A percentile compares a stretch with the other conserved stretches of the same genome.
phyloP scores from a whole-genome alignment of 2,888 invertebrate species.

The Nycteola revayana region DNA sequence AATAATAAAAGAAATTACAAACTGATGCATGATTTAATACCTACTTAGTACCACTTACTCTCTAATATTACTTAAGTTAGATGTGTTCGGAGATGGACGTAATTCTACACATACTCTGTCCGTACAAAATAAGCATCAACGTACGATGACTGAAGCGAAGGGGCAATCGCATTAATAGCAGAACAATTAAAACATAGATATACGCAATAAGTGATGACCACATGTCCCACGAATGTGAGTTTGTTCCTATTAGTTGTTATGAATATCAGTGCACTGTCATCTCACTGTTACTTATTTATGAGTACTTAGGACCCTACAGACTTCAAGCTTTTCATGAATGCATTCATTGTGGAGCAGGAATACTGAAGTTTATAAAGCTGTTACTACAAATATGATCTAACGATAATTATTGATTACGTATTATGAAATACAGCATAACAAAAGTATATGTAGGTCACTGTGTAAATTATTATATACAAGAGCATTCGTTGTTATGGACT shows the following conservation, averaged over 20 bases:
- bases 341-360: too few species aligned
- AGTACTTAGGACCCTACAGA: too few species aligned
- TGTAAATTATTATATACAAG: too few species aligned
- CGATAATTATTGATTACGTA: too few species aligned
- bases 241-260: slow-evolving; percentile 35
- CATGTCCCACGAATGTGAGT: slow-evolving; percentile 36
- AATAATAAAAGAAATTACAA: slow-evolving; percentile 11
- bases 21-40: slow-evolving; percentile 10
- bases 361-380: too few species aligned
- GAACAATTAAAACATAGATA: slow-evolving; percentile 37
- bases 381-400: too few species aligned
- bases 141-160: slow-evolving; percentile 36
- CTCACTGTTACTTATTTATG: slow-evolving; percentile 5
- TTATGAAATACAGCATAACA: too few species aligned
- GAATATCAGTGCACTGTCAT: slow-evolving; percentile 22
- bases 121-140: slow-evolving; percentile 41
- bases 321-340: too few species aligned
- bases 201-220: slow-evolving; percentile 44
- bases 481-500: too few species aligned
- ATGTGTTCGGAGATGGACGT: slow-evolving; percentile 55
- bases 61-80: slow-evolving; percentile 55
- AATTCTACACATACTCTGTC: slow-evolving; percentile 46
- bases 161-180: slow-evolving; percentile 38
- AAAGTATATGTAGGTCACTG: too few species aligned
- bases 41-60: too few species aligned